Percentiles rank a stretch among this genome's conserved stretches.
These are phyloP conservation scores for Lophura nycthemera DNA, from an alignment of 2,113 vertebrate genomes.

Conservation along the genomic window DNA sequence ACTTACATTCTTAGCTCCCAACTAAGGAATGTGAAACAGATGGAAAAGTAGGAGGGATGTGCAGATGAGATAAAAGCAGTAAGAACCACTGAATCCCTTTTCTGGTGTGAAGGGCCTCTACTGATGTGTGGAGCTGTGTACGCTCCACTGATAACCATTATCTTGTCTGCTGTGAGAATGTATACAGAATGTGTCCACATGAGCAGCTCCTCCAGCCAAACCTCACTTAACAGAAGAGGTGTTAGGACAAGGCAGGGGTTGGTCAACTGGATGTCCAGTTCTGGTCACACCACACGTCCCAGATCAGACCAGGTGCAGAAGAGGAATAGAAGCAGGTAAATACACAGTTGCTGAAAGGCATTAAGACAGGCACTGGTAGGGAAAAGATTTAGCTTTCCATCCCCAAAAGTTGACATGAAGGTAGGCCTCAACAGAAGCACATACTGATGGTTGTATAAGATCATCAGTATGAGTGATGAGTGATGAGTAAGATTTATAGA, in stretches of 20 bases:
- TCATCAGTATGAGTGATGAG: no score
- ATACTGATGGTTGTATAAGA: not conserved
- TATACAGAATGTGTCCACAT: not conserved
- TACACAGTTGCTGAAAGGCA: not conserved
- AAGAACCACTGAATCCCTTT: not conserved
- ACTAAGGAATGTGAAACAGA: not conserved
- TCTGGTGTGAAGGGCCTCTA: not conserved
- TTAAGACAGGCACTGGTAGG: not conserved
- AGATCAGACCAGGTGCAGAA: not conserved
- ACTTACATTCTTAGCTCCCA: conserved; percentile 1
- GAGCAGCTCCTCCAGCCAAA: not conserved
- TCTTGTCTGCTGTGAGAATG: not conserved
- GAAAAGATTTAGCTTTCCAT: not conserved
- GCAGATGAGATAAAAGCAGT: not conserved
- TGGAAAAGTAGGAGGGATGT: not conserved
- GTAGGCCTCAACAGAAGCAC: not conserved
- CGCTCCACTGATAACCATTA: not conserved
- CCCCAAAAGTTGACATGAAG: not conserved
- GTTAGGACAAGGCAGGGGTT: not conserved
- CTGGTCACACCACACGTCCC: not conserved
- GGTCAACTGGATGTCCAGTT: not conserved
- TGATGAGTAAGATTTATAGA: not conserved
- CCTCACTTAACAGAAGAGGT: accelerated
- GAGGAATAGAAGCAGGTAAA: not conserved
- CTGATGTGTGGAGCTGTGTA: not conserved